Conservation (phyloP, 2,888 invertebrate genomes). For the Harpagoxenus sublaevis region DNA sequence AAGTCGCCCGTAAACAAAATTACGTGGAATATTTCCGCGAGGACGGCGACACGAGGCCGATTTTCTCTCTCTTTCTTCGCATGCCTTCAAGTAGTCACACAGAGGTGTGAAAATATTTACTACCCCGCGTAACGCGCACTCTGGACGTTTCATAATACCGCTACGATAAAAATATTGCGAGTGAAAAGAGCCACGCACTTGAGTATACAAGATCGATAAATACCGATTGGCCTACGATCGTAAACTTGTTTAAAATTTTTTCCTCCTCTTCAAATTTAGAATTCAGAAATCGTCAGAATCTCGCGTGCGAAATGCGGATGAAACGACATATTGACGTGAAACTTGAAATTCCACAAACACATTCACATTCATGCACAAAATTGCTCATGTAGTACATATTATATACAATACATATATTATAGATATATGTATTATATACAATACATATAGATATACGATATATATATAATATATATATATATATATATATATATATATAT, state of each 20-base stretch:
- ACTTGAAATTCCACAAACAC: neutral
- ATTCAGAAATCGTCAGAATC: neutral
- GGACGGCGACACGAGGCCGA: neutral
- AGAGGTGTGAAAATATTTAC: conserved; percentile 16
- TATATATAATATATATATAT: no score
- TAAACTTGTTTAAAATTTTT: neutral
- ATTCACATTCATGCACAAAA: no score
- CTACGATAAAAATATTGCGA: conserved; percentile 18
- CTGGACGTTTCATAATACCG: neutral
- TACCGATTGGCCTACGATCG: neutral
- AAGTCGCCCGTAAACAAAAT: neutral
- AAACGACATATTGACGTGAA: neutral
- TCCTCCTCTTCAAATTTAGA: neutral
- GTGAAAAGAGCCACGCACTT: neutral
- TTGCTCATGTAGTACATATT: no score
- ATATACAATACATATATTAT: no score
- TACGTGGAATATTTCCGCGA: neutral
- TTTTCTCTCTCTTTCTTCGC: neutral
- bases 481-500: no score
- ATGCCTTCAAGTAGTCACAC: neutral
- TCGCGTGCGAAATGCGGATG: neutral
- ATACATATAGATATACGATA: neutral
- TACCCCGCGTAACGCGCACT: conserved; percentile 2
- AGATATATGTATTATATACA: neutral
- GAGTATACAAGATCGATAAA: neutral